Evolutionary conservation across 37 sponge, comb jelly and placozoan species (phyloP).

Genomic region (Chondrilla cf. caribensis): DNA sequence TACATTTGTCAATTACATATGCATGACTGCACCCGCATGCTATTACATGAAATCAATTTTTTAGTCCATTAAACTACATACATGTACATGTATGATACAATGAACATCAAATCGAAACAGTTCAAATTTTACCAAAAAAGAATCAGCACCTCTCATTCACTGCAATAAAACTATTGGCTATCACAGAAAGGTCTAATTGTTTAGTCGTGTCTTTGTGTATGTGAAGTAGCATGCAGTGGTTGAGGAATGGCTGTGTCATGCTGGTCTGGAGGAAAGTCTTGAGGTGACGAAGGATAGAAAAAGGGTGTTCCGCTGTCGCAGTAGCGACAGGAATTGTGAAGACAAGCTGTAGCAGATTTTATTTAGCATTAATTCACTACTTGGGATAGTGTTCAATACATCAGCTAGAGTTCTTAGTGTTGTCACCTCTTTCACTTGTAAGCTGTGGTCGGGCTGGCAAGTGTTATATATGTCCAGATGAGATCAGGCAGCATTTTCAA

Average conservation of each 20-base stretch:
- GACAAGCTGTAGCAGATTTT: not conserved
- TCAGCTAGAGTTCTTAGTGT: slow-evolving; percentile 30
- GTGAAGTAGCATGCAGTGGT: not conserved
- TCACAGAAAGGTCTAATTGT: not conserved
- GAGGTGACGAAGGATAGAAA: not conserved
- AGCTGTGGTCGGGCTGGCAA: not conserved
- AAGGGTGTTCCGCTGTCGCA: not conserved
- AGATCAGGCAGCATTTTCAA: slow-evolving; percentile 46
- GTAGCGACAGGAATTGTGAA: not conserved
- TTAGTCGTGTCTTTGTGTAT: not conserved
- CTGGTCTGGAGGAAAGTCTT: not conserved
- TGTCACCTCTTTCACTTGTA: slow-evolving; percentile 8
- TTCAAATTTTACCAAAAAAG: not conserved
- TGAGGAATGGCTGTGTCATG: not conserved
- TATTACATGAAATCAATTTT: too few species aligned
- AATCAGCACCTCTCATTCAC: not conserved
- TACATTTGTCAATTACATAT: too few species aligned
- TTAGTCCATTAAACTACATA: too few species aligned
- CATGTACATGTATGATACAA: too few species aligned
- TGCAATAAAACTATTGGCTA: not conserved
- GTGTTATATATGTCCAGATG: slow-evolving; percentile 8
- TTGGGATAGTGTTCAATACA: slow-evolving; percentile 3
- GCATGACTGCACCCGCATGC: too few species aligned
- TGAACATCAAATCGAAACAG: not conserved
- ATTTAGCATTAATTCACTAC: not conserved